phyloP scores from a whole-genome alignment of 2,888 invertebrate genomes.

The Apamea sordens region DNA sequence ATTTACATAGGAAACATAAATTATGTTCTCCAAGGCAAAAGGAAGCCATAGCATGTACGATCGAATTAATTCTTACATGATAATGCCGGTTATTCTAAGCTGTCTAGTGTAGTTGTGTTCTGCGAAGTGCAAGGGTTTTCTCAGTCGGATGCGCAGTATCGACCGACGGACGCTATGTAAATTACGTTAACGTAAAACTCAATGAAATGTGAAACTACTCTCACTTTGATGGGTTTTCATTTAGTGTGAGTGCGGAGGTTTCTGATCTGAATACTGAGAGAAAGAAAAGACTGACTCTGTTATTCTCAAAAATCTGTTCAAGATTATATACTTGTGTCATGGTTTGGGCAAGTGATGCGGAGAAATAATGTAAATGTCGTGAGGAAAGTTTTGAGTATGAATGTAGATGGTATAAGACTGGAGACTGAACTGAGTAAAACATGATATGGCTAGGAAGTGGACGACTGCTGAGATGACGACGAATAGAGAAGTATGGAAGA shows the following conservation, averaged over 20 bases:
- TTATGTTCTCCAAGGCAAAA: slow-evolving; percentile 42
- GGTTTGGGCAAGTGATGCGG: neutral
- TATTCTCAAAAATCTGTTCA: neutral
- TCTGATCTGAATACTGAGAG: slow-evolving; percentile 1
- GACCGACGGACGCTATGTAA: slow-evolving; percentile 54
- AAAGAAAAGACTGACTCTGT: neutral
- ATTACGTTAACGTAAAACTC: slow-evolving; percentile 57
- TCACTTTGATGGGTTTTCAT: slow-evolving; percentile 49
- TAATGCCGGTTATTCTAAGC: slow-evolving; percentile 45
- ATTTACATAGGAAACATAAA: slow-evolving; percentile 57
- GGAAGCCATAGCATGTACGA: slow-evolving; percentile 50
- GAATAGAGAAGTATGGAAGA: neutral
- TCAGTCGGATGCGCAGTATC: slow-evolving; percentile 54
- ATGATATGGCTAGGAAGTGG: neutral
- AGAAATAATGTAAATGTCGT: neutral
- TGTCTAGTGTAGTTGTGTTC: slow-evolving; percentile 32
- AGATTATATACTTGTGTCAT: neutral
- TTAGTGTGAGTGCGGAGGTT: slow-evolving; percentile 13
- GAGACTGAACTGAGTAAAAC: neutral
- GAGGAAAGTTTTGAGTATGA: neutral
- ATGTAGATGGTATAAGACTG: neutral
- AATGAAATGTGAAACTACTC: slow-evolving; percentile 54
- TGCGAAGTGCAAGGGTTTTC: slow-evolving; percentile 44
- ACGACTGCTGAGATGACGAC: neutral
- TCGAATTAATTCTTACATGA: slow-evolving; percentile 55